phyloP scores from a whole-genome alignment of 2,888 invertebrate genomes.

The Cheilosia impressa region DNA sequence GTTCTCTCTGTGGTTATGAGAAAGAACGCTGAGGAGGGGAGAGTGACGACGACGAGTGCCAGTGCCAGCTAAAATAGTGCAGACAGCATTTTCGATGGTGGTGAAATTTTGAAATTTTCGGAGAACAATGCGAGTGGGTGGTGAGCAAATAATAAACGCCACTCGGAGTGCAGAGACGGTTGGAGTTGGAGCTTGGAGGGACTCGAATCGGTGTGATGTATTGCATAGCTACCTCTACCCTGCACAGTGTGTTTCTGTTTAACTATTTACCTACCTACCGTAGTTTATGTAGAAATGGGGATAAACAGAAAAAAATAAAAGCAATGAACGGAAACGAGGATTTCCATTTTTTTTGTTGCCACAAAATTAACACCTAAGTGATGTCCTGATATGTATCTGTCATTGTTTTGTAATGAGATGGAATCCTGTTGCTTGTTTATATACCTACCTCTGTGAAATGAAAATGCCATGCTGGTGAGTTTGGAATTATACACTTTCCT shows the following conservation, averaged over 20 bases:
- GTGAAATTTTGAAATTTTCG: slow-evolving; percentile 48
- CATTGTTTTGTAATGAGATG: slow-evolving; percentile 67
- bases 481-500: too few species aligned
- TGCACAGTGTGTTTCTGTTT: slow-evolving; percentile 6
- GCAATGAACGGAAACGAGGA: slow-evolving; percentile 39
- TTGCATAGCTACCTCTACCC: not conserved
- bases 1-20: slow-evolving; percentile 6
- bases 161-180: not conserved
- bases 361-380: slow-evolving; percentile 70
- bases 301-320: slow-evolving; percentile 6
- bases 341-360: slow-evolving; percentile 60
- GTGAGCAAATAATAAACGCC: not conserved
- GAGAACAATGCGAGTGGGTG: slow-evolving; percentile 34
- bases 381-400: slow-evolving; percentile 66
- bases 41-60: slow-evolving; percentile 15
- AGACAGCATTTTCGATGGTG: slow-evolving; percentile 61
- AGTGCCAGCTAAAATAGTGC: slow-evolving; percentile 28
- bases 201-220: slow-evolving; percentile 28
- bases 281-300: slow-evolving; percentile 17
- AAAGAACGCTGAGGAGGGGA: not conserved
- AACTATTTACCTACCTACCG: slow-evolving; percentile 17
- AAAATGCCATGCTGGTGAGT: slow-evolving; percentile 23
- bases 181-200: slow-evolving; percentile 31
- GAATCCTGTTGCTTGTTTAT: slow-evolving; percentile 57
- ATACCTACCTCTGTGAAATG: slow-evolving; percentile 2